A percentile compares a stretch with the other conserved stretches of the same genome.
Evolutionary conservation across 2,113 vertebrate species (phyloP).

Genomic region (Thymallus thymallus): DNA sequence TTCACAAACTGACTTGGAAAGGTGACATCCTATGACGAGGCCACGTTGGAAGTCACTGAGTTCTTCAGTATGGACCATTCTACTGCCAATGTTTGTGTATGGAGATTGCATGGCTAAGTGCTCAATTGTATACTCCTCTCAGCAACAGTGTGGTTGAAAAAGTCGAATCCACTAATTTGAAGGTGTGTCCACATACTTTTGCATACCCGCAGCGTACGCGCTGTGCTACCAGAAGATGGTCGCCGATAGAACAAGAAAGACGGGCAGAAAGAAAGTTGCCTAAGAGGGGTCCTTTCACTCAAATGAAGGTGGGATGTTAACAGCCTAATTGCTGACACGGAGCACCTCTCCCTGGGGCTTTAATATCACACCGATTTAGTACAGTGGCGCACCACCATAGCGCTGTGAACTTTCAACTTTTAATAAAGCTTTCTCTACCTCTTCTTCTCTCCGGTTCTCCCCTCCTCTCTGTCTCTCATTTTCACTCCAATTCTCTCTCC

Average conservation of each 20-base stretch:
- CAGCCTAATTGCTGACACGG: slow-evolving; percentile 73
- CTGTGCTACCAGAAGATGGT: neutral
- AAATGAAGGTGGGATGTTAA: slow-evolving; percentile 74
- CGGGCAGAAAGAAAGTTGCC: slow-evolving; percentile 46
- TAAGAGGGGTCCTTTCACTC: slow-evolving; percentile 51
- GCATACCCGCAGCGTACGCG: too few relatives aligned
- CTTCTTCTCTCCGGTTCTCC: neutral
- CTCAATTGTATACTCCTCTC: too few relatives aligned
- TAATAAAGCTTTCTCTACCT: slow-evolving; percentile 33
- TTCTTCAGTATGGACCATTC: too few relatives aligned
- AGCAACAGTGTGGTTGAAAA: too few relatives aligned
- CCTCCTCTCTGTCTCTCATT: slow-evolving; percentile 18
- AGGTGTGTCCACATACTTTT: too few relatives aligned
- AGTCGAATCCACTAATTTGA: too few relatives aligned
- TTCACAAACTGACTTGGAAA: too few relatives aligned
- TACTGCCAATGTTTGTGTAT: too few relatives aligned
- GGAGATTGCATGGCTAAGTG: too few relatives aligned
- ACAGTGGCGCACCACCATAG: neutral
- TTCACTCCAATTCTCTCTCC: slow-evolving; percentile 11
- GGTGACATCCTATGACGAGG: too few relatives aligned
- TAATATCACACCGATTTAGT: slow-evolving; percentile 28
- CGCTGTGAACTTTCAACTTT: too few relatives aligned
- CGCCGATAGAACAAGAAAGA: neutral
- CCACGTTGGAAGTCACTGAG: too few relatives aligned
- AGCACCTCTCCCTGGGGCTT: slow-evolving; percentile 47